Base-by-base conservation (phyloP, 2,888 invertebrate genomes). In the Candidula unifasciata region DNA sequence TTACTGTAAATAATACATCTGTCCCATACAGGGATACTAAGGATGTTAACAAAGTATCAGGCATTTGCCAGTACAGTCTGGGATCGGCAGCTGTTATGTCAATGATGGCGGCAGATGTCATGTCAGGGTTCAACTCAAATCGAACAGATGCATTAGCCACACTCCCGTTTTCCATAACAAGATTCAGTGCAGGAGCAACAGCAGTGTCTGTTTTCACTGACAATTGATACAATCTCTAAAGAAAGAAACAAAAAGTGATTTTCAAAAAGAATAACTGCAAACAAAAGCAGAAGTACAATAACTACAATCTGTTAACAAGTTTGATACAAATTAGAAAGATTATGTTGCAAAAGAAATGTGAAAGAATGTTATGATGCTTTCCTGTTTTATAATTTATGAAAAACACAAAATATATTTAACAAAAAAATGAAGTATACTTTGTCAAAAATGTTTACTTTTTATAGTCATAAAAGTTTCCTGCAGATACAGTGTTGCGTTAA, bases 21-120 rank as follows among this genome's bases (percentile, higher is more conserved):
- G 78, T 71, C 13, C 87, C 89, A 82, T 89, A 90, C 52, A 90
- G 73, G 27, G 60, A 76, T 69, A 90, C 76, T 13, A 89, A 68
- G n/a, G 80, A 80, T 16, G 74, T 16, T n/a, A 54, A 3, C 16
- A 81, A n/a, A 10, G 13, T 16, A 57, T n/a, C 69, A 6, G 84
- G 84, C 77, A 84, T 76, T 44, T 76, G 27, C 84, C 84, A 84
- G 54, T 35, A 84, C 2, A 81, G 69, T 21, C 81, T 71, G 33
- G 66, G 76, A 44, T 80, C 73, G 27, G 33, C n/a, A 13, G 27
- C 66, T 27, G 66, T 71, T 24, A 57, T 10, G 79, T 76, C 68
- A 54, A 57, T 57, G 54, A 44, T 52, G 3, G n/a, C 52, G 52
- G 80, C 68, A 33, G 54, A 52, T 30, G 80, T 80, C 52, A 44